Base-by-base conservation (phyloP, 2,797 vertebrate species). In the Lagodon rhomboides region DNA sequence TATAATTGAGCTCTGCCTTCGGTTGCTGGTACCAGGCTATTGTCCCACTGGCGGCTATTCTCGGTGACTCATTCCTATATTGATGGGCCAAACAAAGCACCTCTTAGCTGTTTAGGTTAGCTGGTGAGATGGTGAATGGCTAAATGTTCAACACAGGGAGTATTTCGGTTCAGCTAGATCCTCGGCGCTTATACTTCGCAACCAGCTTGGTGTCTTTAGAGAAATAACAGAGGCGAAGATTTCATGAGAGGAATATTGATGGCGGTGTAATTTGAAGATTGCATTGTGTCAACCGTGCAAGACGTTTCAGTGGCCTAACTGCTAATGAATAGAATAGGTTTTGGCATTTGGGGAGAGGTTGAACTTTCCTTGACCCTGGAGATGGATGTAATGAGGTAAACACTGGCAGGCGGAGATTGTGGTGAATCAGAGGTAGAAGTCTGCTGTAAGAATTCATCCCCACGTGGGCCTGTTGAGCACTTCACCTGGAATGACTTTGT, bases 1-100 rank as follows among this genome's bases (percentile, higher is more conserved):
- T 58, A 83, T 89, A 85, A 89, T 86, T 84, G 77, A 88, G 80
- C 78, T 80, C 71, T 83, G 75, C 82, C 70, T 86, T 51, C 68
- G 13, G 68, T 71, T 65, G 67, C 51, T 63, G 22, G 25, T 60
- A 78, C n/a, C 79, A 69, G 43, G 76, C 82, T 50, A 78, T 89
- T 88, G 80, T 88, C 71, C 74, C 70, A 64, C 30, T 25, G 60
- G 80, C 79, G 60, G 73, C 77, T 76, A 77, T 85, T 91, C 74
- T 89, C 16, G 2, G 72, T 65, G 66, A 86, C 68, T 85, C 73
- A 73, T 64, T 79, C n/a, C 62, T 55, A 12, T 71, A 64, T 67
- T 84, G 75, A 82, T 74, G 41, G 41, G 54, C 46, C 78, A 74
- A 85, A 90, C 84, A 85, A 89, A 89, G 51, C 62, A 64, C 20